phyloP scores from a whole-genome alignment of 30 jellyfish, hydroid and myxozoan genomes.

The Cassiopea xamachana region DNA sequence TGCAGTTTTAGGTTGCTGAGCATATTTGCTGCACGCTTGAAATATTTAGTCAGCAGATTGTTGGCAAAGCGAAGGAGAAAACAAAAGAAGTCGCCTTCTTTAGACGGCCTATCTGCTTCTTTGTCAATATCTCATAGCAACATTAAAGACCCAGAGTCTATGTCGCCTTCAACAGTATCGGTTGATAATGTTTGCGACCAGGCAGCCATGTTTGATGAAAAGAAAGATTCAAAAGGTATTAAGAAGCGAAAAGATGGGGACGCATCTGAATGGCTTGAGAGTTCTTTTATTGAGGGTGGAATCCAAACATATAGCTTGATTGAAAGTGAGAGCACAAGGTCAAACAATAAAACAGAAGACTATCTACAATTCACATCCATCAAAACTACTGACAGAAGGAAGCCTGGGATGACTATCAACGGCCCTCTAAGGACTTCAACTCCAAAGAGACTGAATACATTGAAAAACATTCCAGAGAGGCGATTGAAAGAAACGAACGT shows the following conservation, averaged over 20 bases:
- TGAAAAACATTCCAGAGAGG: not conserved
- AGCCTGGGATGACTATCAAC: not conserved
- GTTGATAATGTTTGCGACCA: constrained; percentile 12
- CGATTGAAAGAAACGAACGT: not conserved
- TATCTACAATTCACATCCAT: constrained; percentile 13
- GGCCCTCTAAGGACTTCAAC: constrained; percentile 46
- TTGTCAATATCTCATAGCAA: constrained; percentile 10
- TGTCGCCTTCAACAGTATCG: constrained; percentile 36
- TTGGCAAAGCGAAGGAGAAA: not conserved
- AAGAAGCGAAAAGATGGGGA: constrained; percentile 55
- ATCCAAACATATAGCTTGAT: constrained; percentile 38
- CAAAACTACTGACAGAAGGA: not conserved
- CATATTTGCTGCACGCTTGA: not conserved
- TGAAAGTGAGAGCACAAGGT: constrained; percentile 27
- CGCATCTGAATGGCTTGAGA: constrained; percentile 63
- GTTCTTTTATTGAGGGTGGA: constrained; percentile 65
- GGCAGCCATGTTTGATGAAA: constrained; percentile 61
- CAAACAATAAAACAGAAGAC: constrained; percentile 15
- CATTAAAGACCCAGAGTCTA: constrained; percentile 70
- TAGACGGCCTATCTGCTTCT: not conserved
- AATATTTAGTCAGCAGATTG: not conserved
- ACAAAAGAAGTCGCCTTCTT: not conserved
- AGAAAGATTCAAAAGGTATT: constrained; percentile 46
- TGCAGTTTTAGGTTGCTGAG: not conserved
- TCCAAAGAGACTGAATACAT: constrained; percentile 14